phyloP scores from a whole-genome alignment of 92 coral and sea anemone genomes.

The Porites lobata region DNA sequence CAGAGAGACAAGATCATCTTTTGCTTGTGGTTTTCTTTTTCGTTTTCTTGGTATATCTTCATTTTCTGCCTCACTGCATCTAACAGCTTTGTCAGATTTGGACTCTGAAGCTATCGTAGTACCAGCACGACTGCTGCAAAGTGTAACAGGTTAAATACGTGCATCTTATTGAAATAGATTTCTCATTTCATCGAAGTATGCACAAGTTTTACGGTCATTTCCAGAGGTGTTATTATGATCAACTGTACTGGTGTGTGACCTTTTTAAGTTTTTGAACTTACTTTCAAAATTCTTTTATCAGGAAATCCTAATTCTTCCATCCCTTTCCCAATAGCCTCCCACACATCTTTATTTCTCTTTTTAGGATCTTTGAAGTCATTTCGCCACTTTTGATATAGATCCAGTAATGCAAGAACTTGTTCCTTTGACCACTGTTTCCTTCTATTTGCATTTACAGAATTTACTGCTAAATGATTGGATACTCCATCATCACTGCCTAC shows the following conservation, averaged over 20 bases:
- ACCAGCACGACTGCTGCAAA: conserved; percentile 64
- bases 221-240: conserved; percentile 71
- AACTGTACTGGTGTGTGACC: conserved; percentile 50
- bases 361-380: conserved; percentile 58
- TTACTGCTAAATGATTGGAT: conserved; percentile 41
- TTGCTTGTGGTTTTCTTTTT: conserved; percentile 44
- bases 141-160: conserved; percentile 41
- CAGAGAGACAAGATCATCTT: conserved; percentile 47
- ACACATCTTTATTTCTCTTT: conserved; percentile 63
- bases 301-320: conserved; percentile 58
- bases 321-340: conserved; percentile 58
- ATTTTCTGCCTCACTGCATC: conserved; percentile 63
- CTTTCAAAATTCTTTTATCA: conserved; percentile 53
- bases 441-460: conserved; percentile 37
- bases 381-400: conserved; percentile 42
- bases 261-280: conserved; percentile 61
- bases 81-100: conserved; percentile 31
- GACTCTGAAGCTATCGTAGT: conserved; percentile 30
- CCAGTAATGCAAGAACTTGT: conserved; percentile 61
- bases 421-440: conserved; percentile 61
- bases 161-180: conserved; percentile 48
- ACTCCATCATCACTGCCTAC: conserved; percentile 34
- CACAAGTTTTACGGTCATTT: conserved; percentile 69
- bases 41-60: conserved; percentile 41
- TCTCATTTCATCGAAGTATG: conserved; percentile 55